Evolutionary conservation across 1,140 invertebrate genomes (phyloP), one percentile per base, ranked within the genome.

Genomic region (Acromyrmex echinatior): DNA sequence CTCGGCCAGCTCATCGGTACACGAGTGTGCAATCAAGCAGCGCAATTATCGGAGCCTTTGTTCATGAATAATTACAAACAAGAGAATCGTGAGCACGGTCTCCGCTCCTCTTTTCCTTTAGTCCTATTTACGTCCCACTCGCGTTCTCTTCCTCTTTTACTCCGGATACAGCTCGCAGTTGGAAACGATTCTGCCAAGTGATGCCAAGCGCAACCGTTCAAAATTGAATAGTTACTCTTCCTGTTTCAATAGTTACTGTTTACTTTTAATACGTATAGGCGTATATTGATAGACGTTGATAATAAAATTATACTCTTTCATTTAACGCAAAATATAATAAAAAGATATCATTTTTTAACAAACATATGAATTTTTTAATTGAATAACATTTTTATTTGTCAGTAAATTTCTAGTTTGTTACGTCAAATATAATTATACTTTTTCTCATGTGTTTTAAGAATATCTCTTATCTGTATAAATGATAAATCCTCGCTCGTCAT

Each of bases 21-120:
- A 90, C 91, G 93, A 92, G 91, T 91, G 92, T 92, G 93, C 93
- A 93, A 93, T 93, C 92, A 93, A 93, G 92, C 92, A 92, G 91
- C 90, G 91, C 92, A 93, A 93, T 93, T 93, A 93, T 93, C 93
- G 89, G 87, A 88, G 92, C 91, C 92, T 93, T 93, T 93, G 92
- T 93, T 92, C 92, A 93, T 93, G 93, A 93, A 93, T 93, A 93
- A 93, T 93, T 93, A 92, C 91, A 93, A 93, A 93, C 92, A 91
- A 92, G 91, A 90, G 87, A 86, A 87, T 81, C 76, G 91, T 81
- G 71, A 90, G 89, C 78, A 68, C 87, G 56, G 82, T 86, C 79
- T 71, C 73, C 73, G 77, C 74, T 71, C 77, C 89, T 89, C 86
- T 87, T 87, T 91, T 60, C 60, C 63, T 45, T 88, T 65, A 62